Percentiles rank a stretch among this genome's conserved stretches.
Evolutionary conservation across 2,797 vertebrate genomes (phyloP).

Genomic region (Danio aesculapii): DNA sequence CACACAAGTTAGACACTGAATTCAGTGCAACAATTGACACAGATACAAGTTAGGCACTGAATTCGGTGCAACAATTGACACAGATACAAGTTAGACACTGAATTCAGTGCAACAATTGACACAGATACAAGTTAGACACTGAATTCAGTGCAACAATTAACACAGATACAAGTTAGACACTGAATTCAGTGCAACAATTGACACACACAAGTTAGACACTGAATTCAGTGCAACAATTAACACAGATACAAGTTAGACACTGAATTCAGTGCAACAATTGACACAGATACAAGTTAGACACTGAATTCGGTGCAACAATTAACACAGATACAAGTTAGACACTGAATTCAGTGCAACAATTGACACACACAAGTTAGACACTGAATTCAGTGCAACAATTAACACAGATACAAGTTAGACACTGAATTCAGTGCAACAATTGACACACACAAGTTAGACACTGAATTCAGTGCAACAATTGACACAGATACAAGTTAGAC

Average conservation of each 20-base stretch:
- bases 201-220: background rate
- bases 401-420: background rate
- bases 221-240: background rate
- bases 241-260: background rate
- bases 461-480: too few species aligned
- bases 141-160: background rate
- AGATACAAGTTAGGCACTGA: background rate
- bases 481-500: background rate
- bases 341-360: too few species aligned
- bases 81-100: background rate
- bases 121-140: background rate
- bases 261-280: background rate
- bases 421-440: background rate
- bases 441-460: too few species aligned
- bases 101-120: background rate
- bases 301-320: background rate
- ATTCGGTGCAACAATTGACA: background rate
- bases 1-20: too few species aligned
- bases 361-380: background rate
- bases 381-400: background rate
- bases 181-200: too few species aligned
- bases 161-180: too few species aligned
- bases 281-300: background rate
- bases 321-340: background rate
- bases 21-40: too few species aligned